These are phyloP conservation scores for Perizoma affinitatum DNA, from an alignment of 2,888 invertebrate genomes.

Conservation along the genomic window DNA sequence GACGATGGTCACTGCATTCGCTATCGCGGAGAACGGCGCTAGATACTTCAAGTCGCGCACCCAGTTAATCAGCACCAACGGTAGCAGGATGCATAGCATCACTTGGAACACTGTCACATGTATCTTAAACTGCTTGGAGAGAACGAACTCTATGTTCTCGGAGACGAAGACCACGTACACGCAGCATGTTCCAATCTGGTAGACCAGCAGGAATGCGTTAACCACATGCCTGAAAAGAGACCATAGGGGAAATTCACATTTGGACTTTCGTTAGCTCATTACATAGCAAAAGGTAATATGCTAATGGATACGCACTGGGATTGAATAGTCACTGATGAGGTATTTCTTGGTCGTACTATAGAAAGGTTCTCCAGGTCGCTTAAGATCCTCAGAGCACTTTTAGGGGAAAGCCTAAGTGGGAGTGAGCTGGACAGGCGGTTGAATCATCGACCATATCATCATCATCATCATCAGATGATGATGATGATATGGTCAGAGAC, in stretches of 20 bases:
- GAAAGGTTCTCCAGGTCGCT: too few species aligned
- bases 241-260: neutral
- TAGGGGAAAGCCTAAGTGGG: too few species aligned
- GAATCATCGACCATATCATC: too few species aligned
- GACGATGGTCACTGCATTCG: constrained; percentile 92
- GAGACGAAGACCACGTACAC: constrained; percentile 98
- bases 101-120: constrained; percentile 85
- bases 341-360: too few species aligned
- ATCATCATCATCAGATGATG: too few species aligned
- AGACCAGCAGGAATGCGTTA: constrained; percentile 90
- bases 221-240: constrained; percentile 85
- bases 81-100: constrained; percentile 89
- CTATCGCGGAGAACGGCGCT: constrained; percentile 95
- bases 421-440: too few species aligned
- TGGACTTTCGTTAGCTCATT: too few species aligned
- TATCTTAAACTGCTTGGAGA: constrained; percentile 78
- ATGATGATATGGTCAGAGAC: too few species aligned
- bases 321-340: too few species aligned
- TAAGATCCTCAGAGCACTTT: too few species aligned
- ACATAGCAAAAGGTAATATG: too few species aligned
- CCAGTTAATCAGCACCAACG: constrained; percentile 91
- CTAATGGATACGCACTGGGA: too few species aligned
- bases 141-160: constrained; percentile 90
- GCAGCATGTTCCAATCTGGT: constrained; percentile 98
- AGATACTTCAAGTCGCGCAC: constrained; percentile 93